Conservation (phyloP, 2,113 vertebrate genomes). For the Anas platyrhynchos region DNA sequence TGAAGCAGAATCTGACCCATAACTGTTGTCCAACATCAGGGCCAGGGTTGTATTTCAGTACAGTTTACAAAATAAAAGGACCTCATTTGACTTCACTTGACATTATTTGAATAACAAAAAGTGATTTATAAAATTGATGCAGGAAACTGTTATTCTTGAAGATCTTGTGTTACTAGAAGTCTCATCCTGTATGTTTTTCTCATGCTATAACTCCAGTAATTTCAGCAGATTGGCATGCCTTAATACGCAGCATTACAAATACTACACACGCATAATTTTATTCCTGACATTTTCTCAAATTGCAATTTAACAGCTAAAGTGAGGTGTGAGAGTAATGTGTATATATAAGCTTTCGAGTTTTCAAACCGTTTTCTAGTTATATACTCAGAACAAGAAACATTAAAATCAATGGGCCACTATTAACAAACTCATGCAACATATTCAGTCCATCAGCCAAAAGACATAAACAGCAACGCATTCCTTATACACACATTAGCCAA, state of each 20-base stretch:
- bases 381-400: not conserved
- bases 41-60: not conserved
- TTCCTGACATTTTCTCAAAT: not conserved
- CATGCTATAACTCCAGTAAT: not conserved
- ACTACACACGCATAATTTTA: not conserved
- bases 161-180: not conserved
- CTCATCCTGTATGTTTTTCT: not conserved
- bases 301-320: not conserved
- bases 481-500: not conserved
- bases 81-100: not conserved
- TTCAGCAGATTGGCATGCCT: not conserved
- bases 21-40: not conserved
- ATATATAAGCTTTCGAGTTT: not conserved
- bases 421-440: not conserved
- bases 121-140: not conserved
- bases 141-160: not conserved
- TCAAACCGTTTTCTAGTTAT: not conserved
- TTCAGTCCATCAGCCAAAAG: not conserved
- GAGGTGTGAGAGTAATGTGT: not conserved
- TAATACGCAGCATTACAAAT: not conserved
- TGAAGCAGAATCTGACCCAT: not conserved
- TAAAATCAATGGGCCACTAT: not conserved
- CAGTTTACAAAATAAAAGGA: not conserved
- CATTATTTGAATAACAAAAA: not conserved
- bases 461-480: not conserved